Evolutionary conservation across 2,888 invertebrate genomes (phyloP), one percentile per base, ranked within the genome.

Genomic region (Lasioglossum calceatum): DNA sequence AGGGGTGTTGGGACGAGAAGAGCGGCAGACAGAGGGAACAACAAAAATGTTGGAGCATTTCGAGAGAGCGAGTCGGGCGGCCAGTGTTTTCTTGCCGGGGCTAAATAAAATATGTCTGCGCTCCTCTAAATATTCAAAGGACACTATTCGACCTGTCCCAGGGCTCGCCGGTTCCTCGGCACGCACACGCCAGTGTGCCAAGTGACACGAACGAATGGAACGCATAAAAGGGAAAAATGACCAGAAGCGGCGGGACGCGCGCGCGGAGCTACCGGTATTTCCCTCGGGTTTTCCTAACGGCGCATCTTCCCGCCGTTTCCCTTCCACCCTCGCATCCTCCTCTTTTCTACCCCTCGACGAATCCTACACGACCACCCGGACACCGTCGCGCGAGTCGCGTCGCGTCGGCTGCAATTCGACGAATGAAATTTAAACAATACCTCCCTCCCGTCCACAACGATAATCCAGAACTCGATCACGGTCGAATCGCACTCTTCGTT

Each of bases 211-310:
- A 94, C 94, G 93, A 94, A 95, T 94, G 94, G 93, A 93, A 93
- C 92, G 93, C 93, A 93, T 94, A 94, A 95, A 95, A 93, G 92
- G 93, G 93, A 94, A 94, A 95, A 94, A 95, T 94, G 94, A 94
- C 93, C 93, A 89, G 91, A 90, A 92, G 89, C 94, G 87, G 81
- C 84, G 93, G 93, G 92, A 91, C 91, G 91, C 89, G 91, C 86
- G 93, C 86, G 89, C 88, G 83, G 83, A 82, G 81, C 85, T 87
- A 61, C 76, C 79, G 75, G 92, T 91, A 94, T 94, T 94, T 94
- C 94, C 94, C 94, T 82, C 84, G 93, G 92, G 94, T 89, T 88
- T 89, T 86, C 78, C 90, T 87, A 90, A 89, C 90, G 91, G 76
- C 89, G 87, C 83, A 89, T 88, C 88, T 79, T 88, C 82, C 77